Conservation (phyloP, 2,888 invertebrate species). For the Amaurobius ferox region DNA sequence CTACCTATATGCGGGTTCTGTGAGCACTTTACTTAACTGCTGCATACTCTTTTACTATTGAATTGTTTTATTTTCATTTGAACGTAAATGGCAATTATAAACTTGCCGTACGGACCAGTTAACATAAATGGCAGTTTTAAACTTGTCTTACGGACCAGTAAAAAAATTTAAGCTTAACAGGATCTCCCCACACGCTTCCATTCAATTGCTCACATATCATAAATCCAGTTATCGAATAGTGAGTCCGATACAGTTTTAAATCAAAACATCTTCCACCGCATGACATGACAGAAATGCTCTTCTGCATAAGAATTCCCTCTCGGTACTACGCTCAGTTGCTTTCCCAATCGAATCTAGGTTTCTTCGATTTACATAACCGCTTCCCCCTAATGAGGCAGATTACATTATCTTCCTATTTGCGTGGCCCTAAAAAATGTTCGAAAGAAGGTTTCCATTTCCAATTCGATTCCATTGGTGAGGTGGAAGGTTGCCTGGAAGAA, state of each 20-base stretch:
- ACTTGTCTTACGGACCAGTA: too few relatives aligned
- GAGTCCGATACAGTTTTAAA: background rate
- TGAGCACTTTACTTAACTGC: too few relatives aligned
- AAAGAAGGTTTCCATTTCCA: constrained; percentile 10
- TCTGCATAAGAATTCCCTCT: background rate
- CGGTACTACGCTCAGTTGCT: background rate
- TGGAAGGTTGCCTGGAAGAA: constrained; percentile 2
- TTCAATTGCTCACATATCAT: too few relatives aligned
- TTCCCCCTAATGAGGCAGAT: constrained; percentile 12
- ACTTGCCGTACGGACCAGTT: too few relatives aligned
- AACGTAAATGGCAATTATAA: too few relatives aligned
- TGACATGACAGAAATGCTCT: background rate
- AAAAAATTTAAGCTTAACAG: too few relatives aligned
- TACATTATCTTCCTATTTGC: constrained; percentile 18
- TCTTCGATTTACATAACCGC: constrained; percentile 11
- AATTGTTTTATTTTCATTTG: too few relatives aligned
- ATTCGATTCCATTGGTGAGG: constrained; percentile 12
- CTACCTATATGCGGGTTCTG: too few relatives aligned
- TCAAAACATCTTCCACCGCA: background rate
- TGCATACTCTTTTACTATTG: too few relatives aligned
- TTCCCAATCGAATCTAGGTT: background rate
- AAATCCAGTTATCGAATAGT: background rate
- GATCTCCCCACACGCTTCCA: too few relatives aligned
- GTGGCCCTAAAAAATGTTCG: background rate
- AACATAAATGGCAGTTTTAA: too few relatives aligned